Conservation (phyloP, 2,113 vertebrate genomes). For the cattle (Bos taurus) region ARS-UCD2.0 NC_037345.1:16987001-16987500, state of each 20-base stretch:
- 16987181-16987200: not conserved
- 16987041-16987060: not conserved
- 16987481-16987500: not conserved
- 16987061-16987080: not conserved
- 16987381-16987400: not conserved
- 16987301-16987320: conserved; percentile 62
- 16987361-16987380: not conserved
- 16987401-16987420: not conserved
- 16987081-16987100: not conserved
- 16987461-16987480: not conserved
- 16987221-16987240: not conserved
- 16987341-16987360: not conserved
- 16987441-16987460: not conserved
- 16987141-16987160: not conserved
- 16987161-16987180: not conserved
- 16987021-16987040: not conserved
- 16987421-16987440: not conserved
- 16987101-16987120: not conserved
- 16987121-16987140: not conserved
- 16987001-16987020: not conserved
- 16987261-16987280: conserved; percentile 12
- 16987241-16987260: not conserved
- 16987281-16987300: conserved; percentile 64
- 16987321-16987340: conserved; percentile 55
- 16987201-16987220: not conserved